Conservation (phyloP, 2,888 invertebrate species). For the Nymphalis c-album region DNA sequence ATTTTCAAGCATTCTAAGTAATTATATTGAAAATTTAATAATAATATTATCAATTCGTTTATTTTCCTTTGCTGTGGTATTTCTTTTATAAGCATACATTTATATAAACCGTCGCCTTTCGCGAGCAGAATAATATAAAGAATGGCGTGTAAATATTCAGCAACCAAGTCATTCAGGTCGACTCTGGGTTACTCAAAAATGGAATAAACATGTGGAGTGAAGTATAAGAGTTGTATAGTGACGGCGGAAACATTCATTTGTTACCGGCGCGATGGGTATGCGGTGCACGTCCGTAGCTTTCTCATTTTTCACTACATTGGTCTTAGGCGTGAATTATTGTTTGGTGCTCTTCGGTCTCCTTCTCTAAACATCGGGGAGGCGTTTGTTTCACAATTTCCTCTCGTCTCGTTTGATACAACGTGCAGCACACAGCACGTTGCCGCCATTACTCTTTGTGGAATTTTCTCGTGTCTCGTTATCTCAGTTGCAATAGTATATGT, state of each 20-base stretch:
- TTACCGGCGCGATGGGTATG: slow-evolving; percentile 60
- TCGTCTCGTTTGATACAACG: slow-evolving; percentile 17
- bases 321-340: slow-evolving; percentile 80
- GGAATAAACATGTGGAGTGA: slow-evolving; percentile 28
- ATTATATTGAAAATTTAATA: neutral
- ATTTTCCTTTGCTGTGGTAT: neutral
- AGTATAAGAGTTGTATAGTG: slow-evolving; percentile 40
- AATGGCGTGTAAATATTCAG: slow-evolving; percentile 9
- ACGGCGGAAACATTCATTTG: slow-evolving; percentile 72
- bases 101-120: neutral
- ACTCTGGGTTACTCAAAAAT: slow-evolving; percentile 27
- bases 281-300: slow-evolving; percentile 72
- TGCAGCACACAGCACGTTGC: slow-evolving; percentile 6
- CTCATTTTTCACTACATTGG: slow-evolving; percentile 82
- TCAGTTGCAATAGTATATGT: slow-evolving; percentile 4
- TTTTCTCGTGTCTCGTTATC: slow-evolving; percentile 5
- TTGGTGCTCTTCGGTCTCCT: slow-evolving; percentile 57
- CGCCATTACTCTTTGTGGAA: slow-evolving; percentile 6
- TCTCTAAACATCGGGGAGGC: slow-evolving; percentile 41
- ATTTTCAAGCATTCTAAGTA: neutral
- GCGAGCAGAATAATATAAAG: neutral
- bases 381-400: slow-evolving; percentile 32
- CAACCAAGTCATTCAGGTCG: slow-evolving; percentile 9
- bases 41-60: neutral
- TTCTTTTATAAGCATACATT: neutral